These are phyloP conservation scores for Grus americana DNA, from an alignment of 2,113 vertebrate genomes.

Conservation along the genomic window DNA sequence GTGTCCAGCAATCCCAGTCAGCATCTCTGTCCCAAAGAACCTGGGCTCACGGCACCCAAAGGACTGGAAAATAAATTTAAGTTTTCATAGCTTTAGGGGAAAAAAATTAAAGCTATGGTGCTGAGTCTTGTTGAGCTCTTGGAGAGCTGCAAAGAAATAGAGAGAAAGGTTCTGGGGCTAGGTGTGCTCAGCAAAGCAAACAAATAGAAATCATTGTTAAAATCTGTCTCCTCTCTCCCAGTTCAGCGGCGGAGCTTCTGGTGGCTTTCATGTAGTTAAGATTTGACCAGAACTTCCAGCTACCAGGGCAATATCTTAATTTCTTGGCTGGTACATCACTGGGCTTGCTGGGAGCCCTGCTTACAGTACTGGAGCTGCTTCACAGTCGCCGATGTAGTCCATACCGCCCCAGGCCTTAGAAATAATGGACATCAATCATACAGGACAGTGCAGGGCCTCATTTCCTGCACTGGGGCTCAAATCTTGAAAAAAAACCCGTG, in stretches of 20 bases:
- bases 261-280: not conserved
- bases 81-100: not conserved
- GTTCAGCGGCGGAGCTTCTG: not conserved
- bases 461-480: not conserved
- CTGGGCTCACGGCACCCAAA: not conserved
- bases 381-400: fast-evolving
- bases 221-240: not conserved
- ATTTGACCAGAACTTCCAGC: not conserved
- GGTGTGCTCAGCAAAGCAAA: not conserved
- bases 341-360: not conserved
- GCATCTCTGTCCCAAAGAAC: not conserved
- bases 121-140: not conserved
- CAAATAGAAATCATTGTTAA: not conserved
- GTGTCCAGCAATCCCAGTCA: not conserved
- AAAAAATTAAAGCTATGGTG: not conserved
- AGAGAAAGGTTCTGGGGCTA: not conserved
- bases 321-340: not conserved
- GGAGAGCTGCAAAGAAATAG: not conserved
- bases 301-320: not conserved
- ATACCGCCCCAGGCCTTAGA: not conserved
- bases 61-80: not conserved
- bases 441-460: not conserved
- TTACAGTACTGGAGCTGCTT: not conserved
- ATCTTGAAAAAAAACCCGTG: not conserved
- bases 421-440: not conserved